Percentiles rank a stretch among this genome's conserved stretches.
Conservation (phyloP, 1,140 invertebrate genomes). For the Amyelois transitella region DNA sequence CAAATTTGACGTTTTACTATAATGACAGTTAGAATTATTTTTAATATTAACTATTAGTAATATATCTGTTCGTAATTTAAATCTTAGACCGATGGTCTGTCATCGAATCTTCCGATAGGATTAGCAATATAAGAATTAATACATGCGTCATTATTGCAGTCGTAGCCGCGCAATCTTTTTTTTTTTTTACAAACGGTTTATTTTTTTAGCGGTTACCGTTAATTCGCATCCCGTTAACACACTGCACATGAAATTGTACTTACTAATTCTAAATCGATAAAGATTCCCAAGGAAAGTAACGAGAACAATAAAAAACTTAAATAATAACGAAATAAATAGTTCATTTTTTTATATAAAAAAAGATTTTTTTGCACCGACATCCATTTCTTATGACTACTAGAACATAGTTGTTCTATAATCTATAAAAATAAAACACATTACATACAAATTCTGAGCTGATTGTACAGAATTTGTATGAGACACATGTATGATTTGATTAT, state of each 20-base stretch:
- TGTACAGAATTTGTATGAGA: not conserved
- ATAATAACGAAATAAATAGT: conserved; percentile 70
- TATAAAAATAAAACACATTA: not conserved
- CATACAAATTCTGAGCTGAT: not conserved
- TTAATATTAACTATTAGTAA: no score
- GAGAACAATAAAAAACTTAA: conserved; percentile 72
- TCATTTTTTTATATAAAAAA: conserved; percentile 24
- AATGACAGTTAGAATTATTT: no score
- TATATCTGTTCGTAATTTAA: no score
- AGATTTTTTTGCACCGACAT: conserved; percentile 15
- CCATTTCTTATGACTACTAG: conserved; percentile 19
- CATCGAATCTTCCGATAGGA: no score
- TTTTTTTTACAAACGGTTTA: not conserved
- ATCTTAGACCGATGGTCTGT: no score
- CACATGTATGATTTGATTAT: not conserved
- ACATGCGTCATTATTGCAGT: no score
- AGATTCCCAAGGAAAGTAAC: conserved; percentile 71
- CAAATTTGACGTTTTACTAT: no score
- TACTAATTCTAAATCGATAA: conserved; percentile 67
- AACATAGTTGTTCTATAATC: not conserved
- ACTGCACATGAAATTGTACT: conserved; percentile 43
- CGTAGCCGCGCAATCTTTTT: no score
- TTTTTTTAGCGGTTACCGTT: not conserved
- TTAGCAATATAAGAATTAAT: no score
- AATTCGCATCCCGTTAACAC: conserved; percentile 38